Conservation (phyloP, 2,888 invertebrate species). For the Anagyrus pseudococci region DNA sequence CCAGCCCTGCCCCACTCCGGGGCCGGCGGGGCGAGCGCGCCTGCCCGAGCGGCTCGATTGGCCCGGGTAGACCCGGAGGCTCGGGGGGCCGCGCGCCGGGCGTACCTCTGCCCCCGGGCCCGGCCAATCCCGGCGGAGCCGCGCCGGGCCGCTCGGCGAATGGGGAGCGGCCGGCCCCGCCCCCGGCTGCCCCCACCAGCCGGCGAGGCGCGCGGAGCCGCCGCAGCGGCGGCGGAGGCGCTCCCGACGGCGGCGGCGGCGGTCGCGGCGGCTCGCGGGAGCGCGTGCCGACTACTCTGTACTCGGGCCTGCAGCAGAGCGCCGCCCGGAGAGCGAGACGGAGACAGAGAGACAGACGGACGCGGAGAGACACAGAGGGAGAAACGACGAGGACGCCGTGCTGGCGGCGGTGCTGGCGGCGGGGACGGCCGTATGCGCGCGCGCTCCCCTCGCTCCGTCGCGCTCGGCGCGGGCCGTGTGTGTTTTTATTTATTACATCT, state of each 20-base stretch:
- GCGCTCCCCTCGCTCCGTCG: not conserved
- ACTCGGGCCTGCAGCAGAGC: conserved; percentile 12
- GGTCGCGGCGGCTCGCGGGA: not conserved
- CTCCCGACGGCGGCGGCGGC: not conserved
- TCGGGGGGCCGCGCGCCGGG: not conserved
- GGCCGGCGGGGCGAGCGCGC: not conserved
- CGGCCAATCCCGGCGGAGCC: conserved; percentile 36
- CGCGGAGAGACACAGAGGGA: conserved; percentile 24
- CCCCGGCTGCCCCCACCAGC: conserved; percentile 53
- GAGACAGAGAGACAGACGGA: conserved; percentile 11
- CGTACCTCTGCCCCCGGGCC: not conserved
- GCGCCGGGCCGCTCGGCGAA: conserved; percentile 50
- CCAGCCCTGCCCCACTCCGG: not conserved
- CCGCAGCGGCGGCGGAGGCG: not conserved
- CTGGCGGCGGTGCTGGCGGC: conserved; percentile 31
- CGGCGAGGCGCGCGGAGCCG: conserved; percentile 37
- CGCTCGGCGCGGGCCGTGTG: conserved; percentile 51
- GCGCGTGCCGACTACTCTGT: conserved; percentile 12
- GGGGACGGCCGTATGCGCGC: not conserved
- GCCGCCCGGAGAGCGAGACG: conserved; percentile 46
- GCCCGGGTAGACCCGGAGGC: conserved; percentile 45
- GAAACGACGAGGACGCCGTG: conserved; percentile 22
- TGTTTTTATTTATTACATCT: conserved; percentile 63
- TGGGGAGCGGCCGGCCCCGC: conserved; percentile 46
- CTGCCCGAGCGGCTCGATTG: conserved; percentile 19